Base-by-base conservation (phyloP, 2,113 vertebrate genomes). In the Prionailurus viverrinus region DNA sequence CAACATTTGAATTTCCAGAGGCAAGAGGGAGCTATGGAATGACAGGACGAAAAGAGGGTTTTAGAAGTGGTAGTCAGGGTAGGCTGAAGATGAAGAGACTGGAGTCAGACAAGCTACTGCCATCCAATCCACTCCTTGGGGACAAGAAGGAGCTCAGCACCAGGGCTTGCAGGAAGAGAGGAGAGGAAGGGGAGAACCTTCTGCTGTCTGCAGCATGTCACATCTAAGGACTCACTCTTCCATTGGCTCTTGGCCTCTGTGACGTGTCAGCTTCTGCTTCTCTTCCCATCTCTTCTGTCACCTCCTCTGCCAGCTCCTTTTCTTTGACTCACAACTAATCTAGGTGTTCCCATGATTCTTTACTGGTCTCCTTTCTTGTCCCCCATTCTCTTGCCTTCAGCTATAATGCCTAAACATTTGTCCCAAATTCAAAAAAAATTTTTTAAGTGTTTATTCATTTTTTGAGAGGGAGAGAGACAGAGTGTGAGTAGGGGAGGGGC, bases 1-100 rank as follows among this genome's bases (percentile, higher is more conserved):
- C 55, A 73, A n/a, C 69, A 65, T 87, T 79, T 73, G 74, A 90
- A 92, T 95, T 96, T 96, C 80, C 68, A 90, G 25, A 88, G 69
- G 74, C 58, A 94, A 92, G 65, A 97, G n/a, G 48, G 31, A 91
- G 51, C 91, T 84, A 80, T 36, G 53, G 31, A 63, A 80, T 86
- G 80, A 89, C 87, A 96, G 78, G 86, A 95, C 58, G 63, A 84
- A 95, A 95, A 95, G 14, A 39, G 18, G 55, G 51, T 82, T 96
- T 83, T 55, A 94, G 82, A 82, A 83, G 48, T 71, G 63, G 39
- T 90, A 63, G 36, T 83, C 39, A 23, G 41, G 91, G 31, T 68
- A 55, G 69, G 39, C 29, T 91, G 33, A 51, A 81, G 79, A 89
- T 19, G 61, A n/a, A 76, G 74, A 80, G 15, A 51, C 15, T 12